phyloP scores from a whole-genome alignment of 1,140 invertebrate genomes.

The Aporrectodea caliginosa region DNA sequence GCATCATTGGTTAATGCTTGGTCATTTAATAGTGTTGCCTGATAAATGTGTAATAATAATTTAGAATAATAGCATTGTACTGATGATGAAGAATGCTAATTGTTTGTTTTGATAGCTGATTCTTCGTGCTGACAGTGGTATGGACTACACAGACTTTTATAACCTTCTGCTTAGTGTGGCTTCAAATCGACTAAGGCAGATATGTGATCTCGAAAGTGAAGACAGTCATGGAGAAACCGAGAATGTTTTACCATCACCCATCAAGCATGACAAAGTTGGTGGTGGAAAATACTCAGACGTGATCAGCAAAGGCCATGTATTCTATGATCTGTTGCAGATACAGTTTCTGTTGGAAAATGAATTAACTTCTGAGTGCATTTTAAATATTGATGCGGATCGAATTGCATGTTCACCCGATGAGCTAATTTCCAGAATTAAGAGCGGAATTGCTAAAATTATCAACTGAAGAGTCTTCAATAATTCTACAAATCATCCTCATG shows the following conservation, averaged over 20 bases:
- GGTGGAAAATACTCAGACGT: too few species aligned
- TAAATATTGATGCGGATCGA: background rate
- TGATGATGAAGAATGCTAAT: too few species aligned
- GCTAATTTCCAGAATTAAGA: background rate
- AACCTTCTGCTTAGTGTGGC: slow-evolving; percentile 66
- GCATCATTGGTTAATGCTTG: too few species aligned
- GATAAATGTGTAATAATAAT: too few species aligned
- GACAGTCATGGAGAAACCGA: too few species aligned
- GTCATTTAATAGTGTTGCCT: too few species aligned
- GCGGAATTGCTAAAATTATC: background rate
- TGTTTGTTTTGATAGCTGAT: slow-evolving; percentile 55
- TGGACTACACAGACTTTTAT: slow-evolving; percentile 72
- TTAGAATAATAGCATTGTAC: too few species aligned
- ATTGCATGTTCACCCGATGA: background rate
- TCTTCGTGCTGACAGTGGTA: slow-evolving; percentile 75
- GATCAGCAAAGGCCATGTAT: background rate
- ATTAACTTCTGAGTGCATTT: background rate
- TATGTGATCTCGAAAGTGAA: too few species aligned
- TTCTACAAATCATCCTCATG: too few species aligned
- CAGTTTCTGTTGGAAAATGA: background rate
- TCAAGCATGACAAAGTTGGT: too few species aligned
- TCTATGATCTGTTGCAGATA: background rate
- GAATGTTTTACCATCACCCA: too few species aligned
- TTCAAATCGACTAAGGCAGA: slow-evolving; percentile 38
- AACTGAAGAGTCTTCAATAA: too few species aligned